Conservation (phyloP, 2,113 vertebrate species). For the Eurystomus gularis region DNA sequence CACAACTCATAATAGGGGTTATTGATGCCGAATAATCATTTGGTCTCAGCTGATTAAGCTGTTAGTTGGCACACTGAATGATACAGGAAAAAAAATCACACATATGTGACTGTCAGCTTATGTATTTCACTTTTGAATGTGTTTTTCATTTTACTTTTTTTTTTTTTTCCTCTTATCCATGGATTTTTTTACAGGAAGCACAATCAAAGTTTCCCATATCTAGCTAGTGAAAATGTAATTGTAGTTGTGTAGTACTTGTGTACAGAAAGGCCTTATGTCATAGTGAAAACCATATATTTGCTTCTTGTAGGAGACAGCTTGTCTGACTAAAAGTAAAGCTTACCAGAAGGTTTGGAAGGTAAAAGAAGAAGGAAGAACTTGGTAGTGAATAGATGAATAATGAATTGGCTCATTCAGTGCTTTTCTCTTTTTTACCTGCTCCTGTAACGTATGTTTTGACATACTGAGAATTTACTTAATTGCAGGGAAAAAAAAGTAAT, state of each 20-base stretch:
- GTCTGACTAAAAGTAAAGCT: conserved; percentile 17
- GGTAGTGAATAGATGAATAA: background rate
- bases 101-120: background rate
- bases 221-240: background rate
- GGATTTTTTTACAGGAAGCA: background rate
- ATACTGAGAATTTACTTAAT: background rate
- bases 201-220: background rate
- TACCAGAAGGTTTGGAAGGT: background rate
- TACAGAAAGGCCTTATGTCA: background rate
- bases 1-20: background rate
- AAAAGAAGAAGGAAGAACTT: conserved; percentile 13
- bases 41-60: background rate
- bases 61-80: background rate
- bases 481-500: background rate
- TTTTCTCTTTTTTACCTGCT: background rate
- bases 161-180: background rate
- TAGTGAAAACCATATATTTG: background rate
- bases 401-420: background rate
- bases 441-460: background rate
- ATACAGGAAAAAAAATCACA: background rate
- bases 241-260: background rate
- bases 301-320: conserved; percentile 13
- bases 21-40: conserved; percentile 22
- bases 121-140: background rate
- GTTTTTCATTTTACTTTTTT: background rate